Conservation (phyloP, 2,797 vertebrate genomes). For the Alosa sapidissima region DNA sequence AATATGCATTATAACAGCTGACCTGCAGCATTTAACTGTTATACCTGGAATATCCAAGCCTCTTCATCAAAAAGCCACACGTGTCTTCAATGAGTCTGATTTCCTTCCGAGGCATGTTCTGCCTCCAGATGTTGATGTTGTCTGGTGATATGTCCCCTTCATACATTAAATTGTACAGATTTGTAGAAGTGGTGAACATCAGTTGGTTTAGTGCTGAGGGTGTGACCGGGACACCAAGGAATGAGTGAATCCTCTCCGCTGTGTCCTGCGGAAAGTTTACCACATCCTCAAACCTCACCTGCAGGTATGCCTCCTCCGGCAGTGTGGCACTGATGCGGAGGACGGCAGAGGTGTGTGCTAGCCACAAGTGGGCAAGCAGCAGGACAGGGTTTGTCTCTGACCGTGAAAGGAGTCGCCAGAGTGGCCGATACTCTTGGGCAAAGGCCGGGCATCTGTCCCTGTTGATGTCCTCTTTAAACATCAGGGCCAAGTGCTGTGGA, state of each 20-base stretch:
- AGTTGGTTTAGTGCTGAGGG: constrained; percentile 93
- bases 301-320: constrained; percentile 74
- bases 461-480: constrained; percentile 78
- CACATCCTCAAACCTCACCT: constrained; percentile 91
- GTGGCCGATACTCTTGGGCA: constrained; percentile 83
- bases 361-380: constrained; percentile 89
- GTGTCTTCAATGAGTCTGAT: constrained; percentile 85
- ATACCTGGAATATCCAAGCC: constrained; percentile 86
- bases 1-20: constrained; percentile 68
- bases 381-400: constrained; percentile 77
- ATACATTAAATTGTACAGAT: constrained; percentile 91
- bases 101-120: constrained; percentile 84
- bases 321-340: constrained; percentile 80
- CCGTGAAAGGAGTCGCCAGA: constrained; percentile 78
- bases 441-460: constrained; percentile 77
- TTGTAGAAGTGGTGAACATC: constrained; percentile 92
- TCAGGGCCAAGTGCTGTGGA: constrained; percentile 82
- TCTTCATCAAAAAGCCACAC: constrained; percentile 86
- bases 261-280: constrained; percentile 85
- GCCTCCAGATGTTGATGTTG: constrained; percentile 84
- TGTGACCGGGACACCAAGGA: constrained; percentile 88
- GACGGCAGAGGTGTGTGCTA: constrained; percentile 87
- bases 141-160: constrained; percentile 91
- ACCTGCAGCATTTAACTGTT: constrained; percentile 83
- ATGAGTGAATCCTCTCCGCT: constrained; percentile 84